A percentile compares a stretch with the other conserved stretches of the same genome.
Evolutionary conservation across 2,113 vertebrate genomes (phyloP).

Genomic region (mouse (Mus musculus)): GRCm39 chr3:128320501-128321000

Average conservation of each 20-base stretch:
- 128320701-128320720: neutral
- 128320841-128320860: conserved; percentile 61
- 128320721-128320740: conserved; percentile 21
- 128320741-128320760: conserved; percentile 72
- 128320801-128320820: conserved; percentile 74
- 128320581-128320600: neutral
- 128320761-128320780: conserved; percentile 54
- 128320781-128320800: conserved; percentile 73
- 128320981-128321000: conserved; percentile 38
- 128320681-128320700: neutral
- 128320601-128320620: neutral
- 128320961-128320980: conserved; percentile 80
- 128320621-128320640: neutral
- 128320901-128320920: conserved; percentile 53
- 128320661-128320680: neutral
- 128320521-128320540: neutral
- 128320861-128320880: conserved; percentile 70
- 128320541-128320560: neutral
- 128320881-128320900: conserved; percentile 71
- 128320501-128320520: neutral
- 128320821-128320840: conserved; percentile 56
- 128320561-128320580: neutral
- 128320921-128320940: conserved; percentile 67
- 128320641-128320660: neutral
- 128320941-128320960: conserved; percentile 65